phyloP scores from a whole-genome alignment of 2,888 invertebrate genomes.

The Coenonympha arcania region DNA sequence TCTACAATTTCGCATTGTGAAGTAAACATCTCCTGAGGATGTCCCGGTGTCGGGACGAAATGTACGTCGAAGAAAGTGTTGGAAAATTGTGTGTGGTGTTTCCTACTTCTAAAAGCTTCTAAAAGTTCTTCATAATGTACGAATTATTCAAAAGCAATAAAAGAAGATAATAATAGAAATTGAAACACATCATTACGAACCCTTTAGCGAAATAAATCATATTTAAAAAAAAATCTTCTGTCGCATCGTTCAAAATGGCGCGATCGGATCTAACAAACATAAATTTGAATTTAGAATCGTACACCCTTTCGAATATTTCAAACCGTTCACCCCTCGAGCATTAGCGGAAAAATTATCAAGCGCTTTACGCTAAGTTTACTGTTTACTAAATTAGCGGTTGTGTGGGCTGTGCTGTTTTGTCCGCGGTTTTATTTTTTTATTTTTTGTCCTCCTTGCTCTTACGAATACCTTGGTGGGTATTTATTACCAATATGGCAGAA shows the following conservation, averaged over 20 bases:
- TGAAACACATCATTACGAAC: constrained; percentile 46
- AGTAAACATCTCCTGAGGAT: too few relatives aligned
- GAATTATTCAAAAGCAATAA: constrained; percentile 1
- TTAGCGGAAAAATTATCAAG: constrained; percentile 43
- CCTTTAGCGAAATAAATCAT: constrained; percentile 60
- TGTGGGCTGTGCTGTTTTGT: too few relatives aligned
- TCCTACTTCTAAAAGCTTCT: too few relatives aligned
- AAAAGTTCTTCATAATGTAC: background rate
- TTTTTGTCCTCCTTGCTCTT: too few relatives aligned
- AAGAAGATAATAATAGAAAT: constrained; percentile 24
- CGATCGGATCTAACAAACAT: constrained; percentile 73
- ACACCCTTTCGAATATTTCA: constrained; percentile 51
- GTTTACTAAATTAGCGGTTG: too few relatives aligned
- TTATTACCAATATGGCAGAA: too few relatives aligned
- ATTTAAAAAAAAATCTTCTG: constrained; percentile 52
- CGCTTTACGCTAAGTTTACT: constrained; percentile 30
- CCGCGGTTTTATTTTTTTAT: too few relatives aligned
- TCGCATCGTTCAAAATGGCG: constrained; percentile 53
- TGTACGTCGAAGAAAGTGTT: too few relatives aligned
- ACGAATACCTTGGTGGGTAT: too few relatives aligned
- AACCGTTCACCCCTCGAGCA: constrained; percentile 46
- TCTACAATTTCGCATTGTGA: too few relatives aligned
- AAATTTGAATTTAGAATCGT: constrained; percentile 72
- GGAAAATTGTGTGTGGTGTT: too few relatives aligned
- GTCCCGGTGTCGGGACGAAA: too few relatives aligned